Evolutionary conservation across 2,888 invertebrate genomes (phyloP), one percentile per base, ranked within the genome.

Genomic region (Anagyrus pseudococci): DNA sequence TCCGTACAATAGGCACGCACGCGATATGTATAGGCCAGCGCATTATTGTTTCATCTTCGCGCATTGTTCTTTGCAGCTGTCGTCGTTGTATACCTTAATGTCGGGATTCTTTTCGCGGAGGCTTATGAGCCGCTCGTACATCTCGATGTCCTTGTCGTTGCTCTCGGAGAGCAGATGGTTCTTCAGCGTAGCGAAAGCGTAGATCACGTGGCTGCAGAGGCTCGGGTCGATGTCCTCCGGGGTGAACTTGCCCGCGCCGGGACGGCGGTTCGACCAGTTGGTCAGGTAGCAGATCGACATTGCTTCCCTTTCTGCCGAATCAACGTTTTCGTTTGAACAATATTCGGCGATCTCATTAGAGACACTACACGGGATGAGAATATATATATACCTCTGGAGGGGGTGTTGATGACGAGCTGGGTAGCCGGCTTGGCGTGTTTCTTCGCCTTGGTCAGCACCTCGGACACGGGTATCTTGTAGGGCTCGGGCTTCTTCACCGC

Each of bases 241-340:
- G 65, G 86, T 87, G 82, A 95, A 98, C 77, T 91, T 91, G 13
- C 95, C 96, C 3, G 88, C 86, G 58, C 94, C 93, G 0, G 93
- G 93, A 57, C 97, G 86, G 80, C 96, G 96, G 66, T 93, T 89
- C 0, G 97, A 94, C 97, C 98, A 98, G 73, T 94, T 97, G 1
- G 98, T 97, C 79, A 96, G 86, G 81, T 98, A 98, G 82, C 98
- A 98, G 74, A 97, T 90, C 2, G 95, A 89, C 83, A 93, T 92
- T 0, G 94, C 90, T 52, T 91, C 89, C 44, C 94, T 90, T 70
- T 87, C 94, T 94, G 81, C 17, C 19, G 40, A 2, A 48, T 10
- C 3, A 37, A n/a, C n/a, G n/a, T n/a, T n/a, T n/a, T n/a, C n/a
- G n/a, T n/a, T n/a, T n/a, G n/a, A n/a, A n/a, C n/a, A n/a, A n/a